Base-by-base conservation (phyloP, 1,140 invertebrate genomes). In the Fopius arisanus region DNA sequence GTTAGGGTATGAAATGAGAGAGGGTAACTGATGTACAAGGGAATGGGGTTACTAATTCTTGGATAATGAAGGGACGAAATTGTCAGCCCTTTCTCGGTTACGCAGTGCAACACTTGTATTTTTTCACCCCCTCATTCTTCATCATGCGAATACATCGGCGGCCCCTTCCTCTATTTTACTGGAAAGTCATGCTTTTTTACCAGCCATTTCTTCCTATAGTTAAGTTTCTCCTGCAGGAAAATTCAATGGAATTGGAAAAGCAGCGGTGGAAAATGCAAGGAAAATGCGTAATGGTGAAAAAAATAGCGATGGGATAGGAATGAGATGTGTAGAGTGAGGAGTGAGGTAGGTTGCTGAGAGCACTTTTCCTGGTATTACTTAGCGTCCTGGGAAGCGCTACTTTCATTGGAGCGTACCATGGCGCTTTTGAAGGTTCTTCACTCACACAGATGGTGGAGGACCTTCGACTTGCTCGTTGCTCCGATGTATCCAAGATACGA, bases 41-140 rank as follows among this genome's bases (percentile, higher is more conserved):
- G 82, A 86, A 84, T 81, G 82, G 84, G 85, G 85, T 85, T 86
- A 86, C 86, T 87, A 87, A 86, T 87, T 87, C 83, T 79, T 80
- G 81, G 83, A 86, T 86, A 86, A 87, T 87, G 85, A 87, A 87
- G 83, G 84, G 80, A 84, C 83, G 82, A 86, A 43, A 85, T 86
- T 81, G 82, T 78, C 75, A 80, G 77, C 83, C 81, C 79, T 82
- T 79, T 77, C 62, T 70, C 75, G 72, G 74, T 79, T 73, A 62
- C 14, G 59, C n/a, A 65, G n/a, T 29, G 19, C 14, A 40, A 29
- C 28, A 31, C 7, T n/a, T 12, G 14, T 59, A 4, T 63, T 31
- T n/a, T 26, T 12, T 37, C 62, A 68, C 69, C 69, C 59, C 31
- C 59, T 43, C 14, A 43, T 43, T 43, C 10, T 14, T 43, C 14